Conservation (phyloP, 2,888 invertebrate species). For the Laothoe populi region DNA sequence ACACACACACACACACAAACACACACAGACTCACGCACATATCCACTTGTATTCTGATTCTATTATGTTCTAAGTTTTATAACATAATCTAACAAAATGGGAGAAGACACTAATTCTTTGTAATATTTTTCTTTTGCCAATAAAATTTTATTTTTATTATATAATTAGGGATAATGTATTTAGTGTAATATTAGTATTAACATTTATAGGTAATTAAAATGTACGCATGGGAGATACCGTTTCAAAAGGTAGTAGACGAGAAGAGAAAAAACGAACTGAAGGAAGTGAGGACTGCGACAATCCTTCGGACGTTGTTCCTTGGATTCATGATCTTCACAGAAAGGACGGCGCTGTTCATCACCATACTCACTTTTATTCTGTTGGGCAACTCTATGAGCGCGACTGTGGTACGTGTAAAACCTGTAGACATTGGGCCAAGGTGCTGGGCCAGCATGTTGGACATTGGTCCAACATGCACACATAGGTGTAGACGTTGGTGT, state of each 20-base stretch:
- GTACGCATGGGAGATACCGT: conserved; percentile 98
- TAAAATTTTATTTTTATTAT: no score
- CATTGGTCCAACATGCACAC: no score
- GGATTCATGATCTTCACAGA: conserved; percentile 93
- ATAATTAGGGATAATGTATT: not conserved
- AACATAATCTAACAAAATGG: no score
- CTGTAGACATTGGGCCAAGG: no score
- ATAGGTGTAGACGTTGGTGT: no score
- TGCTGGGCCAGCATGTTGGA: no score
- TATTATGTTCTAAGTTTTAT: no score
- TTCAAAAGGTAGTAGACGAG: conserved; percentile 90
- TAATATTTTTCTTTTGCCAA: no score
- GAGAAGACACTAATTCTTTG: no score
- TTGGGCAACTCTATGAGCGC: conserved; percentile 88
- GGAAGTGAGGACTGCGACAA: conserved; percentile 86
- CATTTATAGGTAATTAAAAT: conserved; percentile 93
- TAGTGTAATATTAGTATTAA: not conserved
- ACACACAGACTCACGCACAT: no score
- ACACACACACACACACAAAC: no score
- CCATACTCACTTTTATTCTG: conserved; percentile 88
- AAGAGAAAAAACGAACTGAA: conserved; percentile 86
- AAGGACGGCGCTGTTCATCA: conserved; percentile 90
- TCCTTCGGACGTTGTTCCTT: conserved; percentile 87
- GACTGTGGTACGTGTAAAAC: conserved; percentile 85
- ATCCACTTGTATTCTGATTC: no score